phyloP scores from a whole-genome alignment of 2,113 vertebrate species.

The Carassius gibelio region DNA sequence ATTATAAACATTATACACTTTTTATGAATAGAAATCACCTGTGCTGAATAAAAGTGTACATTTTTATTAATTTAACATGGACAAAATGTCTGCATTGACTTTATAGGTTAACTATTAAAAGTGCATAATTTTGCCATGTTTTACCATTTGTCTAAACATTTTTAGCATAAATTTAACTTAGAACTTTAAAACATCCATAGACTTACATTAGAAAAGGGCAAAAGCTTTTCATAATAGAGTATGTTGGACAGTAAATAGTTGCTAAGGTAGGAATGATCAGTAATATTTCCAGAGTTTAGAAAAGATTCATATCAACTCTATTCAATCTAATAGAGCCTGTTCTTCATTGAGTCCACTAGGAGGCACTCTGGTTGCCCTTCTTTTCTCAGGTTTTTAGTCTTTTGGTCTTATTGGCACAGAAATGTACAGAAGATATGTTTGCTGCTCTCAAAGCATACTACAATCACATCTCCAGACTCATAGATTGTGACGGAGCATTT shows the following conservation, averaged over 20 bases:
- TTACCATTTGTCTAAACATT: no score
- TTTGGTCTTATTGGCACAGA: neutral
- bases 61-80: neutral
- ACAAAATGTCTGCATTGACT: no score
- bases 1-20: neutral
- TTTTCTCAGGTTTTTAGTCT: neutral
- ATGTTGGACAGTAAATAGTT: no score
- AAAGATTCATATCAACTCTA: neutral
- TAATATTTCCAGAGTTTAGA: no score
- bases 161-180: no score
- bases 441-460: neutral
- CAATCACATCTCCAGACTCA: neutral
- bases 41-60: neutral
- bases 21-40: neutral
- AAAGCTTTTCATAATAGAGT: no score
- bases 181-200: no score
- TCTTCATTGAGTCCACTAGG: conserved; percentile 20
- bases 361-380: neutral
- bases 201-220: no score
- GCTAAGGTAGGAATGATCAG: no score
- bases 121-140: no score
- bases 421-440: neutral
- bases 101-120: no score
- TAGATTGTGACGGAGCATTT: neutral
- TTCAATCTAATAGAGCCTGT: neutral